phyloP scores from a whole-genome alignment of 2,888 invertebrate genomes.

The Trichopoda pennipes region DNA sequence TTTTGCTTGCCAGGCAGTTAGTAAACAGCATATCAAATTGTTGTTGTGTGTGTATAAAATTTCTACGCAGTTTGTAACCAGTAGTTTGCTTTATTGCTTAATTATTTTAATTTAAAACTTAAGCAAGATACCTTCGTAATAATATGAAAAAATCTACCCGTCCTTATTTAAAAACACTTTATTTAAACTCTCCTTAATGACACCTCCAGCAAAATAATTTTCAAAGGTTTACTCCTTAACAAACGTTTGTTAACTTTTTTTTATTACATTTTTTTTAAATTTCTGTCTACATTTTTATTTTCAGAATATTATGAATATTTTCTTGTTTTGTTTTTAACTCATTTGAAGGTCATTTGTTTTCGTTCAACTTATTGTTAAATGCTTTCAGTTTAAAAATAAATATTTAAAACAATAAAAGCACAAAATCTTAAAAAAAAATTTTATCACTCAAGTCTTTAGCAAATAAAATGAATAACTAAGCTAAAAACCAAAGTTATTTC shows the following conservation, averaged over 20 bases:
- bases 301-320: neutral
- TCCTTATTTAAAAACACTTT: neutral
- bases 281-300: constrained; percentile 8
- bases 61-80: too few relatives aligned
- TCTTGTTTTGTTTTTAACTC: constrained; percentile 2
- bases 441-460: constrained; percentile 7
- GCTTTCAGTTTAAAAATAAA: neutral
- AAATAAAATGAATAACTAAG: neutral
- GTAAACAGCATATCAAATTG: too few relatives aligned
- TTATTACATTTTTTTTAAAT: neutral
- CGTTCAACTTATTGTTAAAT: constrained; percentile 51
- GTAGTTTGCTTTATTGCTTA: too few relatives aligned
- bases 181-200: constrained; percentile 13
- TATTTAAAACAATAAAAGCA: neutral
- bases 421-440: constrained; percentile 9
- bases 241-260: neutral
- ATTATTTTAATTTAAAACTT: too few relatives aligned
- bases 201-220: constrained; percentile 28
- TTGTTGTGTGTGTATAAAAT: too few relatives aligned
- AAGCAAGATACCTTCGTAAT: too few relatives aligned
- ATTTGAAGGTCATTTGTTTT: constrained; percentile 51
- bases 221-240: constrained; percentile 10
- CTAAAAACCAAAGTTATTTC: neutral
- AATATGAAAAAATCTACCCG: neutral
- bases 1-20: too few relatives aligned